Base-by-base conservation (phyloP, 2,888 invertebrate genomes). In the Limnephilus auricula region DNA sequence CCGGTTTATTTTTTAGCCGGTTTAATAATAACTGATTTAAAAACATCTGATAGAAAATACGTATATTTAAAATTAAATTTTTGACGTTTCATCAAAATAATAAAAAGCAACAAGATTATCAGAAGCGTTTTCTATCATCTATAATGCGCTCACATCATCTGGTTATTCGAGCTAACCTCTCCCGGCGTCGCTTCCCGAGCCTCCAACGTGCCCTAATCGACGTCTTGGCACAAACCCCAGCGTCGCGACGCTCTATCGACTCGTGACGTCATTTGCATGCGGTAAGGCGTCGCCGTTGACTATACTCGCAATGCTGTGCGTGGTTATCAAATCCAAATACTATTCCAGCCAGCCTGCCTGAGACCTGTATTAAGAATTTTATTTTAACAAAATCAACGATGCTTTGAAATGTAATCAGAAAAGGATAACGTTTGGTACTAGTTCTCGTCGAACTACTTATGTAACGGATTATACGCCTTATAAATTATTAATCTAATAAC, bases 181-280 rank as follows among this genome's bases (percentile, higher is more conserved):
- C 65, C 65, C 25, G 25, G 65, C 25, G n/a, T 65, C 65, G 25
- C 9, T 25, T 65, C 65, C 65, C 65, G 25, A 65, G 32, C 82
- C 32, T 82, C 82, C 5, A n/a, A 82, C 82, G 82, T 82, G 82
- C 25, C 82, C 82, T 82, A 82, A 82, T 82, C 82, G 82, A 82
- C 82, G 82, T 82, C 34, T 12, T 37, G 82, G 32, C 18, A 82
- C 34, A 12, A 13, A 25, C 82, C 34, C 34, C 18, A 34, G 82
- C 82, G 82, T 82, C 82, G 82, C 82, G 82, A 34, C 82, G 82
- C 82, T 82, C 82, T 82, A 82, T 82, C 34, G 32, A 82, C 32
- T 82, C 82, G 82, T 82, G 82, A 82, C 82, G 82, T 82, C 82
- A 82, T 82, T 82, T 82, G 82, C 82, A 82, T 82, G 82, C 82